A percentile compares a stretch with the other conserved stretches of the same genome.
These are phyloP conservation scores for Aldabrachelys gigantea DNA, from an alignment of 2,113 vertebrate species.

Conservation along the genomic window DNA sequence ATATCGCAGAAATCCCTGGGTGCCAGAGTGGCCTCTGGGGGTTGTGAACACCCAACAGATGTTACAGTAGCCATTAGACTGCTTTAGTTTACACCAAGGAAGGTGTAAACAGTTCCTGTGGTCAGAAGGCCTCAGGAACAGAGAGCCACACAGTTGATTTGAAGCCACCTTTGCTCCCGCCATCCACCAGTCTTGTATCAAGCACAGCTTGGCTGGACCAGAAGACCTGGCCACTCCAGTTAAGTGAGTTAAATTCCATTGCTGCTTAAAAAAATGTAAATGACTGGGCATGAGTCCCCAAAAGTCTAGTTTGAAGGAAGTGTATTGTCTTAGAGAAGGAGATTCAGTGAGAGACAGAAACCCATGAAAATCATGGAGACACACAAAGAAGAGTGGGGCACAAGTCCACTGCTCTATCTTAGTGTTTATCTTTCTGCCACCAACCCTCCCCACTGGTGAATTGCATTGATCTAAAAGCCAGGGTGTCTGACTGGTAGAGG, in stretches of 20 bases:
- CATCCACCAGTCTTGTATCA: neutral
- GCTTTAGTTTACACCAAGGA: neutral
- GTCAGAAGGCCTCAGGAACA: neutral
- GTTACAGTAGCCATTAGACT: neutral
- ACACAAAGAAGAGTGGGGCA: neutral
- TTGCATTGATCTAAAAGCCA: too few species aligned
- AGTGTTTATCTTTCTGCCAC: too few species aligned
- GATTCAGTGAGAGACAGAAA: slow-evolving; percentile 5
- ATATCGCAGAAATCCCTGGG: neutral
- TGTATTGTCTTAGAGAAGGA: neutral
- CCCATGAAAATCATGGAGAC: neutral
- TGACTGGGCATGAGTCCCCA: neutral
- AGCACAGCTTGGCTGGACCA: rapidly evolving
- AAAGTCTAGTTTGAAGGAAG: neutral
- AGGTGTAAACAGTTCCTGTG: too few species aligned
- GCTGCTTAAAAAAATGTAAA: neutral
- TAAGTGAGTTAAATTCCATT: neutral
- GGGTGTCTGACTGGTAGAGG: too few species aligned
- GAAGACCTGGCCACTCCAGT: neutral
- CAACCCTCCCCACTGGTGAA: too few species aligned
- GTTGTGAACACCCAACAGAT: neutral
- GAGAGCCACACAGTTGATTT: neutral
- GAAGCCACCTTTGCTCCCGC: neutral
- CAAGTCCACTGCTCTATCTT: too few species aligned
- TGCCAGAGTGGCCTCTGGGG: neutral